Conservation (phyloP, 23 tunicate species). For the Halocynthia aurantium region DNA sequence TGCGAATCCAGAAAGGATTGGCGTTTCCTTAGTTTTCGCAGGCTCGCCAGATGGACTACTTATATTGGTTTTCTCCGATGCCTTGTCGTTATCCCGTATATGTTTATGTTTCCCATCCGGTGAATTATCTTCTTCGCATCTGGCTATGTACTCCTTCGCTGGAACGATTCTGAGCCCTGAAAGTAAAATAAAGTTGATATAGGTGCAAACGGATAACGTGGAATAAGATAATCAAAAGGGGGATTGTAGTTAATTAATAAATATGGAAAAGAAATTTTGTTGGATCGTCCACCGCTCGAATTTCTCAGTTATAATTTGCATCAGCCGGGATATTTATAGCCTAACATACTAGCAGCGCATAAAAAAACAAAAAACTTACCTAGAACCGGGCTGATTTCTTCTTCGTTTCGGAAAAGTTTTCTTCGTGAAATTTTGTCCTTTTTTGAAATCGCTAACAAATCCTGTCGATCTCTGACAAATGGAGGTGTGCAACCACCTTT, state of each 20-base stretch:
- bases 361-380: not conserved
- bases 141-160: not conserved
- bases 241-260: not conserved
- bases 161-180: constrained; percentile 17
- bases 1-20: constrained; percentile 5
- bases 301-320: not conserved
- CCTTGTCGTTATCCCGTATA: no score
- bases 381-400: constrained; percentile 15
- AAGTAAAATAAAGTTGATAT: not conserved
- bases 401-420: constrained; percentile 1
- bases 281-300: not conserved
- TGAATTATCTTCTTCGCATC: not conserved
- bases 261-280: not conserved
- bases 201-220: not conserved
- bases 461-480: no score
- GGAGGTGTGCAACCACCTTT: no score
- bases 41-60: no score
- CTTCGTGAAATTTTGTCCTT: constrained; percentile 2
- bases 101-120: no score
- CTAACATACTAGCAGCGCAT: no score
- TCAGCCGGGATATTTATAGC: no score
- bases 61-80: no score
- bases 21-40: no score
- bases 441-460: not conserved
- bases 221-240: not conserved